Conservation (phyloP, 2,888 invertebrate species). For the Aquatica leii region DNA sequence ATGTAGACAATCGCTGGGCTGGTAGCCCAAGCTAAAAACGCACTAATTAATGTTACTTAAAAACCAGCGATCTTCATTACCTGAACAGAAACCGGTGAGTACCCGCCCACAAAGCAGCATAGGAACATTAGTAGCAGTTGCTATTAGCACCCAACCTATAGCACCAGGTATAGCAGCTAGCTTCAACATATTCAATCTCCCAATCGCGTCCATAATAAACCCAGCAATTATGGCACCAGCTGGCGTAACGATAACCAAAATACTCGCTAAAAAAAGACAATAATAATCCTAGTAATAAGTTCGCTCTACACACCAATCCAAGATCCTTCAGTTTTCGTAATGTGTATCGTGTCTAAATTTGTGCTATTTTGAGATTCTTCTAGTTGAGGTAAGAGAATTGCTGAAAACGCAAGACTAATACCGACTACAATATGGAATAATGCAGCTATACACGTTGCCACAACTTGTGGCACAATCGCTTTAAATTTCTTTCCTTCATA, state of each 20-base stretch:
- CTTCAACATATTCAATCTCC: conserved; percentile 65
- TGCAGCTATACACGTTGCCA: conserved; percentile 64
- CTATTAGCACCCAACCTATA: conserved; percentile 64
- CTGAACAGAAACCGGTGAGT: conserved; percentile 64
- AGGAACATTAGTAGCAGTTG: conserved; percentile 60
- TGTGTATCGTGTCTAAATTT: conserved; percentile 51
- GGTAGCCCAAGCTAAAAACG: conserved; percentile 61
- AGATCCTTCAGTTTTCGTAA: conserved; percentile 60
- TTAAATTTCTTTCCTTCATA: conserved; percentile 58
- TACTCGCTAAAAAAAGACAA: conserved; percentile 59
- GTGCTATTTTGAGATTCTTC: conserved; percentile 43
- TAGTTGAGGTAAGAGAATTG: conserved; percentile 65
- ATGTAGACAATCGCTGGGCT: conserved; percentile 69
- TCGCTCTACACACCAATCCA: conserved; percentile 56
- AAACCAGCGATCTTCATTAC: conserved; percentile 42
- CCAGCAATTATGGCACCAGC: conserved; percentile 64
- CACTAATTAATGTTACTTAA: no score
- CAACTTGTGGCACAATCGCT: conserved; percentile 61
- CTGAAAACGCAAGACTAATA: conserved; percentile 66
- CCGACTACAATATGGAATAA: conserved; percentile 69
- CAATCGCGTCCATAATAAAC: conserved; percentile 65
- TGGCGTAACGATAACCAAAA: conserved; percentile 64
- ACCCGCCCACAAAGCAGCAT: conserved; percentile 63
- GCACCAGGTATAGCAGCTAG: conserved; percentile 63
- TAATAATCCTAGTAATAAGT: conserved; percentile 54